Base-by-base conservation (phyloP, 2,113 vertebrate genomes). In the Dasypus novemcinctus region DNA sequence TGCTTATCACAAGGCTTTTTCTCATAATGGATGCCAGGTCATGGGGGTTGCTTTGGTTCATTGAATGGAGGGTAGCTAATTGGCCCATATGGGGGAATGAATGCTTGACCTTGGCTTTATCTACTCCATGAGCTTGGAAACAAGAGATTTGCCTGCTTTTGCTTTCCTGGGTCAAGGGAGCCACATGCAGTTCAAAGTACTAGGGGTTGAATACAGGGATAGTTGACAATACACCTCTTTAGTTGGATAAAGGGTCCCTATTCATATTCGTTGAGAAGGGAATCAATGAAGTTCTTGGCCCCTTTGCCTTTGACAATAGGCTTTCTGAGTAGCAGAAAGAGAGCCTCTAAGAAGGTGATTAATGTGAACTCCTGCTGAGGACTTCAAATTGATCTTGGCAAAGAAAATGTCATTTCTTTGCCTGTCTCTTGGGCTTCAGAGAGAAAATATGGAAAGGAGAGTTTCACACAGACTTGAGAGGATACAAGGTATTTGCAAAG, bases 351-450 rank as follows among this genome's bases (percentile, higher is more conserved):
- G 93, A 96, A 93, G 69, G 71, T 96, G 96, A 95, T 96, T 97
- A 92, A 93, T 90, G 74, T 36, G 63, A 54, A 7, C 61, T 74
- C 96, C 92, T 80, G 95, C 95, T 90, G 95, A 93, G 96, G 66
- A 81, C 87, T 95, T 96, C 92, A 81, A 90, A 97, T 90, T 92
- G 96, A 97, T 96, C 87, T 92, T 95, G 74, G 71, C 76, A 92
- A 95, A 87, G 87, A 95, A 93, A 95, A 95, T 92, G 90, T 80
- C 96, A 96, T 90, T 95, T 96, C 66, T 93, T 92, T 85, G 68
- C 54, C 93, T 85, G 93, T 92, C 87, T 84, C 94, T 93, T 94
- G n/a, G 46, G 46, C 52, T 92, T 78, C 90, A 96, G 84, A 95
- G 80, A 95, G 79, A 85, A 95, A 95, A 80, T 61, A 89, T 3